These are phyloP conservation scores for Scomber colias DNA, from an alignment of 2,113 vertebrate genomes.

Conservation along the genomic window DNA sequence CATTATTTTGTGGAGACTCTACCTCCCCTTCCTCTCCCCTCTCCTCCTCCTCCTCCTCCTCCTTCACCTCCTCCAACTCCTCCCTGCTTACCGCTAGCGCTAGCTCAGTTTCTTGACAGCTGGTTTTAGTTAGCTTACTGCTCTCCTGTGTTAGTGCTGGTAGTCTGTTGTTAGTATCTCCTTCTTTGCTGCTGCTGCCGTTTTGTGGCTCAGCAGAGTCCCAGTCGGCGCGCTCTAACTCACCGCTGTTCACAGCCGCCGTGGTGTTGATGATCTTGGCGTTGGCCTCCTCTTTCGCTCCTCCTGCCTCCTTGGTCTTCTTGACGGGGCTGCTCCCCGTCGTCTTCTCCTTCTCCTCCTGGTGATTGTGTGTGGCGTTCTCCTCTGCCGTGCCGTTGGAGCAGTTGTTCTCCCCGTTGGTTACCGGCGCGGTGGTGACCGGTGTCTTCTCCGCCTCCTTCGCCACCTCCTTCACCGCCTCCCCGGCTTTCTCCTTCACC, in stretches of 20 bases:
- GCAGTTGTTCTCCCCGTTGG: conserved; percentile 84
- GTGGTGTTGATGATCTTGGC: conserved; percentile 82
- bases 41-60: conserved; percentile 15
- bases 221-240: conserved; percentile 74
- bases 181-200: conserved; percentile 57
- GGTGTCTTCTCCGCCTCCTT: conserved; percentile 54
- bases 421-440: conserved; percentile 48
- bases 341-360: conserved; percentile 72
- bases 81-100: conserved; percentile 48
- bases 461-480: not conserved
- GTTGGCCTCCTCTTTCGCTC: conserved; percentile 80
- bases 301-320: conserved; percentile 77
- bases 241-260: conserved; percentile 84
- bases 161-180: conserved; percentile 60
- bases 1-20: conserved; percentile 65
- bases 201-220: conserved; percentile 64
- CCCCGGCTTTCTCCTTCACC: conserved; percentile 2
- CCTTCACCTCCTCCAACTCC: conserved; percentile 55
- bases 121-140: conserved; percentile 17
- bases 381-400: conserved; percentile 78
- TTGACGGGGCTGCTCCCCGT: conserved; percentile 73
- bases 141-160: conserved; percentile 36
- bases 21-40: conserved; percentile 21
- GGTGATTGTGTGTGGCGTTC: conserved; percentile 76
- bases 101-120: conserved; percentile 17